Percentiles rank a stretch among this genome's conserved stretches.
Conservation (phyloP, 1,140 invertebrate species). For the Phymorhynchus buccinoides region DNA sequence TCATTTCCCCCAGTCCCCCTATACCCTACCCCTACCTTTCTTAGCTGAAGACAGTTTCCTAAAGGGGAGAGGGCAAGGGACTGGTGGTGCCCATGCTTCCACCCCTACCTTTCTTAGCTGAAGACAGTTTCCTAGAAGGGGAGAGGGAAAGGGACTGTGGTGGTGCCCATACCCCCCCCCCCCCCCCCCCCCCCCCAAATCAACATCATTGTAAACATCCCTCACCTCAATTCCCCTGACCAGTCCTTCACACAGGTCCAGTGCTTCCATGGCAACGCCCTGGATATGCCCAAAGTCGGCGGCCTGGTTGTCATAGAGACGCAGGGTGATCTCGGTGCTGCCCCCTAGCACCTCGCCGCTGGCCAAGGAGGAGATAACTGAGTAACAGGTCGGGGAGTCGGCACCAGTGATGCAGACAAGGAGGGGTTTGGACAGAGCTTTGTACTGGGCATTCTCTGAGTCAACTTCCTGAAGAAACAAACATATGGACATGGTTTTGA, state of each 20-base stretch:
- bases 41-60: too few species aligned
- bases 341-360: constrained; percentile 67
- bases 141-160: too few species aligned
- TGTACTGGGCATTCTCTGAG: constrained; percentile 58
- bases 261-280: constrained; percentile 66
- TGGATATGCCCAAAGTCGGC: constrained; percentile 53
- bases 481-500: too few species aligned
- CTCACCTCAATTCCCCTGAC: constrained; percentile 59
- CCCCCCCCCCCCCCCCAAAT: too few species aligned
- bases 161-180: too few species aligned
- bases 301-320: constrained; percentile 54
- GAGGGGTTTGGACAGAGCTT: constrained; percentile 61
- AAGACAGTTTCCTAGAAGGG: too few species aligned
- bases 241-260: constrained; percentile 64
- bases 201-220: too few species aligned
- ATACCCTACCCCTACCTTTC: too few species aligned
- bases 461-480: constrained; percentile 54
- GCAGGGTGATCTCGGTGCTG: constrained; percentile 61
- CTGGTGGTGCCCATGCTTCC: too few species aligned
- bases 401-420: constrained; percentile 71
- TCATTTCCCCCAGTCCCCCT: too few species aligned
- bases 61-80: too few species aligned
- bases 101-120: too few species aligned
- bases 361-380: constrained; percentile 58
- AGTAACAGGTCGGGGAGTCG: constrained; percentile 57